Base-by-base conservation (phyloP, 1,140 invertebrate species). In the Hylaeus anthracinus region DNA sequence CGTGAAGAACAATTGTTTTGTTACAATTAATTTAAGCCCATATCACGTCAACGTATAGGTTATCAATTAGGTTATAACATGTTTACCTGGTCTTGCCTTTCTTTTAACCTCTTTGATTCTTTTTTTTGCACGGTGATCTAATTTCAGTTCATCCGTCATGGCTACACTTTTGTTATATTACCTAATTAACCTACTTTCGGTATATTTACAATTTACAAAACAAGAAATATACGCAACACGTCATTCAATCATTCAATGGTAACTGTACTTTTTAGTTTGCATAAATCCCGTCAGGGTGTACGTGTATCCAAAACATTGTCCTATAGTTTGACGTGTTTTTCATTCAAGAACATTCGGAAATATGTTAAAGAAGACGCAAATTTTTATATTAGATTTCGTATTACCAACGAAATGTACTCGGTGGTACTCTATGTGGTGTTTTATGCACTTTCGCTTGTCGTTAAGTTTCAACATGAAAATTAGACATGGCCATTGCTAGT, bases 61-160 rank as follows among this genome's bases (percentile, higher is more conserved):
- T 92, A 90, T 45, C 70, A 83, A 86, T 82, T 78, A 81, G 64
- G 79, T 86, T 85, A 72, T 60, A 72, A 72, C 79, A 72, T 66
- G 90, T 91, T 94, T 94, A 98, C 97, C 97, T 91, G 98, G 97
- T 92, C 98, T 95, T 6, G 97, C 97, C 94, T 97, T 97, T 81
- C 95, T 94, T 93, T 98, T 98, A 4, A 97, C 97, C 92, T 98
- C 97, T 89, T 96, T 96, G 74, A 98, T 97, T 79, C 97, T 95
- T 94, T 97, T 98, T 85, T 95, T 95, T 37, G 96, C 95, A 90
- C 97, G 95, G 89, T 97, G 96, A 85, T 96, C 95, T 90, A 97
- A 82, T 90, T 96, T 92, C 14, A 81, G 45, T 51, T 92, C 91
- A 2, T 92, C 92, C 48, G 90, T 88, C 92, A 93, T 93, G 81